Conservation (phyloP, 2,113 vertebrate genomes). For the Sitta europaea region DNA sequence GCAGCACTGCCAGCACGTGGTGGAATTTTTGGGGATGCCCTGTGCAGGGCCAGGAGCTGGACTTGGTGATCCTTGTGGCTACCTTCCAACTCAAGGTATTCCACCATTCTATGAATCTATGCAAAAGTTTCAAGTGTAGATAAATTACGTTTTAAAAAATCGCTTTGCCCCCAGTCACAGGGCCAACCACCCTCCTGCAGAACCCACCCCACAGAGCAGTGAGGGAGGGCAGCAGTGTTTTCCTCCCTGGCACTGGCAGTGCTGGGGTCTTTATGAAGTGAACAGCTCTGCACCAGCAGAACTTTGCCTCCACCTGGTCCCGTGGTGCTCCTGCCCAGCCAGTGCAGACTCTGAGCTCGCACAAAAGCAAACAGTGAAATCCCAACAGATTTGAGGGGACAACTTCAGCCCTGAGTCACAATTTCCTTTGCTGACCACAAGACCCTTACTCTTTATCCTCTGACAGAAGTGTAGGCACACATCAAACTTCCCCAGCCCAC, state of each 20-base stretch:
- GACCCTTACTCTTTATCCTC: neutral
- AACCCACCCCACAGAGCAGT: neutral
- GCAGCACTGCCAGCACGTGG: neutral
- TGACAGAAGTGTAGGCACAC: neutral
- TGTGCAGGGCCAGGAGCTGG: neutral
- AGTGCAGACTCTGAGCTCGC: neutral
- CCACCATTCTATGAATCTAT: neutral
- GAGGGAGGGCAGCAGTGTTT: neutral
- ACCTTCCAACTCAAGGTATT: neutral
- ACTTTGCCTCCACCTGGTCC: neutral
- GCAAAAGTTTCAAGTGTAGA: neutral
- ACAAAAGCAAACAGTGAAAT: neutral
- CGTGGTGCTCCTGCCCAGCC: neutral
- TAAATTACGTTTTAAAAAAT: neutral
- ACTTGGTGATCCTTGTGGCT: neutral
- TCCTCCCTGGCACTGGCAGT: neutral
- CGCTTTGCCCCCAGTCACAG: neutral
- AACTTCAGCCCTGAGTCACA: neutral
- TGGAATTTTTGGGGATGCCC: neutral
- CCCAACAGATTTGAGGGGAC: rapidly evolving
- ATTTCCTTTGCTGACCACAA: neutral
- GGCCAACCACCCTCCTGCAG: neutral
- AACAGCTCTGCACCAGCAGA: neutral
- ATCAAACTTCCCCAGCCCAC: neutral
- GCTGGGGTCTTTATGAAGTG: neutral